These are phyloP conservation scores for Ochlodes sylvanus DNA, from an alignment of 2,888 invertebrate species.

Conservation along the genomic window DNA sequence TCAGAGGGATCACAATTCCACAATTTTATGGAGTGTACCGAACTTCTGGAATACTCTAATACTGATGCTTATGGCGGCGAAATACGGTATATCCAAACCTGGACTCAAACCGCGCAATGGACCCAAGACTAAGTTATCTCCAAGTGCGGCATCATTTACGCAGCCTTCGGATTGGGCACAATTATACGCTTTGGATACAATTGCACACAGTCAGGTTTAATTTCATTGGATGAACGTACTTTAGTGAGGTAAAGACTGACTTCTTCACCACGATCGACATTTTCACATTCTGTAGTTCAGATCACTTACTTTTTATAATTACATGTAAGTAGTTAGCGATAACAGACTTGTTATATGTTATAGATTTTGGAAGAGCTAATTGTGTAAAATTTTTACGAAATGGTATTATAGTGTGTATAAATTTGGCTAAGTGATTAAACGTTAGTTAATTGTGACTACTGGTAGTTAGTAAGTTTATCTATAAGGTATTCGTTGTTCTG, in stretches of 20 bases:
- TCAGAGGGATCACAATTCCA: conserved; percentile 64
- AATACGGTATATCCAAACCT: conserved; percentile 40
- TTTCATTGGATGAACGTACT: conserved; percentile 55
- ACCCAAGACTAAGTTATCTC: conserved; percentile 20
- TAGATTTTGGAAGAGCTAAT: conserved; percentile 58
- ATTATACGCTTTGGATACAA: conserved; percentile 56
- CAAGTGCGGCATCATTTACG: conserved; percentile 48
- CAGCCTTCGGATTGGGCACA: conserved; percentile 59
- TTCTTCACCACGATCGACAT: conserved; percentile 59
- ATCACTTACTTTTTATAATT: conserved; percentile 39
- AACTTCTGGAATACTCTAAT: conserved; percentile 68
- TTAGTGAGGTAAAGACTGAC: conserved; percentile 83
- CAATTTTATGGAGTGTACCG: conserved; percentile 71
- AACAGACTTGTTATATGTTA: conserved; percentile 55
- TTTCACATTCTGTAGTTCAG: conserved; percentile 46
- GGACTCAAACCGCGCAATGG: conserved; percentile 30
- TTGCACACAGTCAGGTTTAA: conserved; percentile 73
- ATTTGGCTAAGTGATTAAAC: conserved; percentile 31
- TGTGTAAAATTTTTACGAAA: conserved; percentile 43
- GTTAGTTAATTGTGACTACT: conserved; percentile 26
- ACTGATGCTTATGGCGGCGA: conserved; percentile 49
- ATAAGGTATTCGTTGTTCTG: conserved; percentile 43
- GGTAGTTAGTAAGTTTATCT: conserved; percentile 20
- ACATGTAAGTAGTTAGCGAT: conserved; percentile 45
- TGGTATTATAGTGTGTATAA: conserved; percentile 38